Conservation (phyloP, 2,113 vertebrate species). For the Brachyhypopomus occidentalis region DNA sequence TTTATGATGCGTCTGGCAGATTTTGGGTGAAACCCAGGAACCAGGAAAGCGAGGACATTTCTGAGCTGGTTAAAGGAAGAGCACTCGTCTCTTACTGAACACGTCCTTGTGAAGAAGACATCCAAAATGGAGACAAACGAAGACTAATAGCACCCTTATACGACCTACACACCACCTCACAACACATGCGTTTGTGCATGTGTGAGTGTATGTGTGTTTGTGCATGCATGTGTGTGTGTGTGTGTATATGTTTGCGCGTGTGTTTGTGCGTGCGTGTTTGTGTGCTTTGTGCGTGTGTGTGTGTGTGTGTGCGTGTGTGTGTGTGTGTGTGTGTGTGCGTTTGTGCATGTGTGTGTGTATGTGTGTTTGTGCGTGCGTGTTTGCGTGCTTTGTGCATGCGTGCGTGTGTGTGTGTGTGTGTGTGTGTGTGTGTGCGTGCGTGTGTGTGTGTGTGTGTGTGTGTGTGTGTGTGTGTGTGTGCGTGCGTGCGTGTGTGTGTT, state of each 20-base stretch:
- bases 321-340: no score
- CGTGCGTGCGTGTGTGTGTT: background rate
- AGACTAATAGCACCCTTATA: slow-evolving; percentile 5
- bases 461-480: no score
- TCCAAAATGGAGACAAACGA: background rate
- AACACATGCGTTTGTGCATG: background rate
- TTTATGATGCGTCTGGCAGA: background rate
- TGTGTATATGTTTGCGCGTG: slow-evolving; percentile 1
- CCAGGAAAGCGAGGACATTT: background rate
- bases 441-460: no score
- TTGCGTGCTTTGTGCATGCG: no score
- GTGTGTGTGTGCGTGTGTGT: background rate
- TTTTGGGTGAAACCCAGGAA: background rate
- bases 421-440: no score
- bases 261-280: background rate
- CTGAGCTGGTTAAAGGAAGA: background rate
- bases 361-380: no score
- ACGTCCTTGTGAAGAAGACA: background rate
- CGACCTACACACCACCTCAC: background rate
- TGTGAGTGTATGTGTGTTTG: slow-evolving; percentile 5
- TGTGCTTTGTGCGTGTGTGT: background rate
- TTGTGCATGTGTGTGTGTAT: no score
- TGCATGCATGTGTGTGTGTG: background rate
- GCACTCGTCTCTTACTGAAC: background rate
- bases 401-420: no score